Conservation (phyloP, 1,140 invertebrate genomes). For the Nasonia longicornis region DNA sequence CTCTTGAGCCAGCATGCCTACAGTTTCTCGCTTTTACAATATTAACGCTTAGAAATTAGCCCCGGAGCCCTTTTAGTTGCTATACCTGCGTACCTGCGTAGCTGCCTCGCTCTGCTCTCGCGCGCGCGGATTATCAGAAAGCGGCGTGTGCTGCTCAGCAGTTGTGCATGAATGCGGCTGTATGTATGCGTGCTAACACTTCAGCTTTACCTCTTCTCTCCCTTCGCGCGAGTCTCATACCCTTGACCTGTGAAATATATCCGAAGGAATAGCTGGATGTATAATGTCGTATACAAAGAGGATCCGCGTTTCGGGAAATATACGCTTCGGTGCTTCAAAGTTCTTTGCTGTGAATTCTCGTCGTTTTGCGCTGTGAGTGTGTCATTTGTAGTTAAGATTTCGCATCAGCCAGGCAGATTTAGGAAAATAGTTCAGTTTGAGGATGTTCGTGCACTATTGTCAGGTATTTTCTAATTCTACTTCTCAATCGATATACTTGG, state of each 20-base stretch:
- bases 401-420: too few relatives aligned
- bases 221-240: background rate
- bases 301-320: background rate
- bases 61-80: background rate
- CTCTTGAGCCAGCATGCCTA: background rate
- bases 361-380: too few relatives aligned
- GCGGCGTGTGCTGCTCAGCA: background rate
- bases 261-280: background rate
- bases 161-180: background rate
- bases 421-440: too few relatives aligned
- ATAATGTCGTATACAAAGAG: background rate
- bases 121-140: background rate
- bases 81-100: too few relatives aligned
- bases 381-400: too few relatives aligned
- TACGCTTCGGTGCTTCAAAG: background rate
- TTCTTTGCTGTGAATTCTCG: background rate
- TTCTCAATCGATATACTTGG: too few relatives aligned
- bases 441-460: too few relatives aligned
- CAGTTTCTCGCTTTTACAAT: constrained; percentile 22
- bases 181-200: background rate
- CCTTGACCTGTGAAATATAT: background rate
- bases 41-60: constrained; percentile 16
- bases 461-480: too few relatives aligned
- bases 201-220: background rate
- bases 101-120: background rate